Base-by-base conservation (phyloP, 2,797 vertebrate species). In the Orientallactaga sibirica region DNA sequence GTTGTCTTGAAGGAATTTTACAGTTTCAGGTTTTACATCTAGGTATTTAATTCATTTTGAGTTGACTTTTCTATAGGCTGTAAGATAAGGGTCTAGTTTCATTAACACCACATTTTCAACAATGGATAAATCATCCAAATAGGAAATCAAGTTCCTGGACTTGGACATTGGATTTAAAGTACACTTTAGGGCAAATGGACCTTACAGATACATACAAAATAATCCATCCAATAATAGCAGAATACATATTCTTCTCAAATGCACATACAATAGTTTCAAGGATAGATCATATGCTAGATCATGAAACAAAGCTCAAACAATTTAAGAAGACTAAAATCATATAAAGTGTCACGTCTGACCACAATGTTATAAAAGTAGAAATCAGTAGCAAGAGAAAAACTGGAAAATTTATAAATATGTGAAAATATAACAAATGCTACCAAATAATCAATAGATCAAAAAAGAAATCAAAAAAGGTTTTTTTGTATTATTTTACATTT, bases 1-100 rank as follows among this genome's bases (percentile, higher is more conserved):
- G 10, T 67, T 67, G 67, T 82, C 2, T 70, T 70, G 25, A 58
- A 75, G n/a, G 7, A 67, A 3, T 41, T 74, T 52, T 87, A 82
- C 55, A 48, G 48, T 67, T 88, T 19, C 2, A 75, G 22, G 24
- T 61, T 55, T 75, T 41, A 82, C 19, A 75, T 87, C 74, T 81
- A 76, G 20, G 10, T 55, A 81, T 25, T 92, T 82, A 81, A 88
- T 48, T 20, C 62, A 92, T 68, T 88, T 87, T 93, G 29, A 70
- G 48, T 76, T 88, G 61, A 82, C 68, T 82, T 92, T 92, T 67
- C 24, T 86, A 14, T 58, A 67, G 43, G 48, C 33, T 82, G 9
- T 67, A 80, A 92, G n/a, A 58, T 43, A 92, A 58, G 62, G 27
- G 62, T 88, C 22, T 22, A 29, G 11, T 76, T 93, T 82, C 71